Percentiles rank a stretch among this genome's conserved stretches.
Conservation (phyloP, 2,888 invertebrate genomes). For the Tetranychus truncatus region DNA sequence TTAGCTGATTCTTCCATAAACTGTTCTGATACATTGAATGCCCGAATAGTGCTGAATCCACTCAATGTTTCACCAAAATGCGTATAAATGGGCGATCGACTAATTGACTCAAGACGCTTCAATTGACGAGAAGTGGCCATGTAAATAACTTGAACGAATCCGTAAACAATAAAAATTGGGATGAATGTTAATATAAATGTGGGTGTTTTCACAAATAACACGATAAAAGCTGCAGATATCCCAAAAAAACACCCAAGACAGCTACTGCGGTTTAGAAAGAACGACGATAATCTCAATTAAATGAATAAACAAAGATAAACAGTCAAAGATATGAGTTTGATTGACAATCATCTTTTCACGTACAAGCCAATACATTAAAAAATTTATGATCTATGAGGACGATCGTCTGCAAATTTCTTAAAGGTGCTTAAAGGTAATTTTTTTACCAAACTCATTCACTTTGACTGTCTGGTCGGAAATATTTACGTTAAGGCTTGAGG, state of each 20-base stretch:
- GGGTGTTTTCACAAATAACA: constrained; percentile 38
- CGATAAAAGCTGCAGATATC: background rate
- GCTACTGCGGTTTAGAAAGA: background rate
- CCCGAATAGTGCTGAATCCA: constrained; percentile 59
- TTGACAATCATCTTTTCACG: too few relatives aligned
- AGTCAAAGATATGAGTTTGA: background rate
- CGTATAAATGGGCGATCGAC: constrained; percentile 86
- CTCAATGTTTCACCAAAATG: constrained; percentile 88
- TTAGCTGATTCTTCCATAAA: constrained; percentile 73
- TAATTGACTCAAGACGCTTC: constrained; percentile 77
- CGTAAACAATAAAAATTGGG: constrained; percentile 50
- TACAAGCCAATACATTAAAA: too few relatives aligned
- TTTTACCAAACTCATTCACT: background rate
- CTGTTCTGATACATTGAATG: constrained; percentile 56
- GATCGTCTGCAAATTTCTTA: too few relatives aligned
- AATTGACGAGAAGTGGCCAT: constrained; percentile 47
- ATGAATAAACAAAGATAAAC: too few relatives aligned
- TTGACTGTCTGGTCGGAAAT: background rate
- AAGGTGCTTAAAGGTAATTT: background rate
- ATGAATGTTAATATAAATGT: constrained; percentile 55
- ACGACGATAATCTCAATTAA: background rate
- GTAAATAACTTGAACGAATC: constrained; percentile 42
- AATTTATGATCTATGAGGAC: too few relatives aligned
- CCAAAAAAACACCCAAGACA: constrained; percentile 1
- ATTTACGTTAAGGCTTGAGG: constrained; percentile 39